phyloP scores from a whole-genome alignment of 2,797 vertebrate genomes.

The Tympanoctomys barrerae region DNA sequence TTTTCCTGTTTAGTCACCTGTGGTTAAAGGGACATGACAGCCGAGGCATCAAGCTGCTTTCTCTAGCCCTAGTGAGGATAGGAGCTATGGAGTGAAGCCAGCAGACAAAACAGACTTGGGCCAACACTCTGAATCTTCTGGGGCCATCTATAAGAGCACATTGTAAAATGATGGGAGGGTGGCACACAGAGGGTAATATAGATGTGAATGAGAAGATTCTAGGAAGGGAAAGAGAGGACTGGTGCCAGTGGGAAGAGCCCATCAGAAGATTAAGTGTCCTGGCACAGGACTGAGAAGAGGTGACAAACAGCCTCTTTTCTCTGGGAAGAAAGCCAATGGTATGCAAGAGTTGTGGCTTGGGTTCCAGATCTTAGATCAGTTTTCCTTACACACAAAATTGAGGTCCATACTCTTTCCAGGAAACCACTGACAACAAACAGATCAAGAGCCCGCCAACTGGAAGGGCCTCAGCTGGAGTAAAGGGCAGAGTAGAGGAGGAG shows the following conservation, averaged over 20 bases:
- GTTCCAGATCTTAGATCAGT: slow-evolving; percentile 60
- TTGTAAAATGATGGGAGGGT: slow-evolving; percentile 6
- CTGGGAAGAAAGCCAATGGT: slow-evolving; percentile 67
- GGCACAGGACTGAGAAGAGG: slow-evolving; percentile 61
- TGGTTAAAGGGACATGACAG: not conserved
- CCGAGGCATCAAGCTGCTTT: not conserved
- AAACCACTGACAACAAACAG: slow-evolving; percentile 43
- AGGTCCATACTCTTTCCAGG: slow-evolving; percentile 64
- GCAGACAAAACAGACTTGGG: not conserved
- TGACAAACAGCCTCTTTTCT: slow-evolving; percentile 56
- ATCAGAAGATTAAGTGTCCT: slow-evolving; percentile 31
- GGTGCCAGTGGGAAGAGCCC: slow-evolving; percentile 29
- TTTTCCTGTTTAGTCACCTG: not conserved
- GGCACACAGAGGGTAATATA: not conserved
- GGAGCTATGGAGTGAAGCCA: slow-evolving; percentile 29
- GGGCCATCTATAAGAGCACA: slow-evolving; percentile 29
- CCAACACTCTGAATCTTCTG: slow-evolving; percentile 47
- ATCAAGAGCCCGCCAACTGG: not conserved
- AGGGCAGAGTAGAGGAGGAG: not conserved
- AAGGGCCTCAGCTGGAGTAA: not conserved
- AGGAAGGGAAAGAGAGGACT: not conserved
- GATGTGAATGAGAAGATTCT: slow-evolving; percentile 14
- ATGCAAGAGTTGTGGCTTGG: not conserved
- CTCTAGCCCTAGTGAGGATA: not conserved
- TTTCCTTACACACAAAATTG: slow-evolving; percentile 7